Evolutionary conservation across 2,113 vertebrate species (phyloP).

Genomic region (Gnathonemus echidnorhynchus): DNA sequence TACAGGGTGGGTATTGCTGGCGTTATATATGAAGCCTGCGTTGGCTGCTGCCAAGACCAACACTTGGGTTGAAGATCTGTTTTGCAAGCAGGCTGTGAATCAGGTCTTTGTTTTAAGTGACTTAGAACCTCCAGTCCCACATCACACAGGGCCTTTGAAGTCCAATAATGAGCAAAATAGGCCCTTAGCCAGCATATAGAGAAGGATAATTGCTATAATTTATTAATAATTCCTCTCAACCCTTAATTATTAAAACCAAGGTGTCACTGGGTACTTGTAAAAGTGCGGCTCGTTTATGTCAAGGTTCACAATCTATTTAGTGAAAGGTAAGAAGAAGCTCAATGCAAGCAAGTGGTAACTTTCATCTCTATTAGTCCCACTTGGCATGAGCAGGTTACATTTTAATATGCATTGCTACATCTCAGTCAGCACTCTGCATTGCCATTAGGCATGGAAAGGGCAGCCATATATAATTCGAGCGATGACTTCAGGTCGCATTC

Average conservation of each 20-base stretch:
- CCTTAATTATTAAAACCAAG: slow-evolving; percentile 6
- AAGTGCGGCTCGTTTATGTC: neutral
- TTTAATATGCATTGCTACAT: neutral
- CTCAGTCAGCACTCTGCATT: neutral
- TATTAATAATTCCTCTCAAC: slow-evolving; percentile 4
- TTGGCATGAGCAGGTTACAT: neutral
- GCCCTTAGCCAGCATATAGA: slow-evolving; percentile 2
- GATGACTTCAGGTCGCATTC: neutral
- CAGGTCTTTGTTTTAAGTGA: slow-evolving; percentile 26
- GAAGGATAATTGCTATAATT: slow-evolving; percentile 7
- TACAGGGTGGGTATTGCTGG: neutral
- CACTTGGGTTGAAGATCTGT: slow-evolving; percentile 17
- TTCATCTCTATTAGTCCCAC: neutral
- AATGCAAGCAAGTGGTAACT: neutral
- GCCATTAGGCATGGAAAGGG: neutral
- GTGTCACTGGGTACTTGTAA: neutral
- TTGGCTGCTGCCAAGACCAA: slow-evolving; percentile 31
- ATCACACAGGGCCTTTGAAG: slow-evolving; percentile 13
- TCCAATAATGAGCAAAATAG: slow-evolving; percentile 7
- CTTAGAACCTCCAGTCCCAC: neutral
- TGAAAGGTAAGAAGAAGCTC: neutral
- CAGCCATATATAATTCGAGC: neutral
- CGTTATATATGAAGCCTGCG: slow-evolving; percentile 25
- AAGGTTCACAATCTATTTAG: neutral
- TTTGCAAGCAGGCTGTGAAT: slow-evolving; percentile 19